These are phyloP conservation scores for Mobula hypostoma DNA, from an alignment of 2,113 vertebrate species.

Conservation along the genomic window DNA sequence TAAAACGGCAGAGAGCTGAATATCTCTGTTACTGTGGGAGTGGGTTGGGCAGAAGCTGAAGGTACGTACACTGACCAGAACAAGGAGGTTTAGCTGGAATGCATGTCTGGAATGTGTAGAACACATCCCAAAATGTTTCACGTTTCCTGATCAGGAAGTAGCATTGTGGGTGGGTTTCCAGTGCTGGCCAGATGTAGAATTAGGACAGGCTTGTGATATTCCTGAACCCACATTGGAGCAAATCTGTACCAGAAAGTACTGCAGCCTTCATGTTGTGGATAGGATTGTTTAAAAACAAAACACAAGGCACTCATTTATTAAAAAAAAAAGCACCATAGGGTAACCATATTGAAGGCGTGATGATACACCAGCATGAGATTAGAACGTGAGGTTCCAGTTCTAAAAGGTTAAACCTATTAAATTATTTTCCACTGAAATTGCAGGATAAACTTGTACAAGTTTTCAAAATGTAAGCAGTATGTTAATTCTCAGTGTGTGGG, in stretches of 20 bases:
- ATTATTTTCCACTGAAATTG: background rate
- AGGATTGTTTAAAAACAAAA: background rate
- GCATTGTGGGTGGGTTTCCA: background rate
- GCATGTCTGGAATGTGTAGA: background rate
- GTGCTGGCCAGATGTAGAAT: background rate
- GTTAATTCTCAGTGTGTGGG: background rate
- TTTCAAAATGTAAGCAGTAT: background rate
- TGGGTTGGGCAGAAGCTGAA: background rate
- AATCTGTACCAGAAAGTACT: background rate
- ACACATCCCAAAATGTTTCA: background rate
- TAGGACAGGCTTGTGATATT: background rate
- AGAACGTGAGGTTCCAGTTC: background rate
- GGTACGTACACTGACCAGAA: background rate
- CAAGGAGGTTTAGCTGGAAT: background rate
- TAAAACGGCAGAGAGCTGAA: background rate
- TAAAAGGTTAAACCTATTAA: background rate
- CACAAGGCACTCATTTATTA: background rate
- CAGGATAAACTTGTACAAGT: background rate
- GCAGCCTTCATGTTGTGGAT: background rate
- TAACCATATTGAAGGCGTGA: too few relatives aligned
- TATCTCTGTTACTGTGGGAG: too few relatives aligned
- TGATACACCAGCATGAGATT: background rate
- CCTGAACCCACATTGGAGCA: background rate
- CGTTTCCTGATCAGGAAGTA: background rate
- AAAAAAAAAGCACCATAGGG: background rate